A percentile compares a stretch with the other conserved stretches of the same genome.
Conservation (phyloP, 2,113 vertebrate genomes). For the Percina caprodes region DNA sequence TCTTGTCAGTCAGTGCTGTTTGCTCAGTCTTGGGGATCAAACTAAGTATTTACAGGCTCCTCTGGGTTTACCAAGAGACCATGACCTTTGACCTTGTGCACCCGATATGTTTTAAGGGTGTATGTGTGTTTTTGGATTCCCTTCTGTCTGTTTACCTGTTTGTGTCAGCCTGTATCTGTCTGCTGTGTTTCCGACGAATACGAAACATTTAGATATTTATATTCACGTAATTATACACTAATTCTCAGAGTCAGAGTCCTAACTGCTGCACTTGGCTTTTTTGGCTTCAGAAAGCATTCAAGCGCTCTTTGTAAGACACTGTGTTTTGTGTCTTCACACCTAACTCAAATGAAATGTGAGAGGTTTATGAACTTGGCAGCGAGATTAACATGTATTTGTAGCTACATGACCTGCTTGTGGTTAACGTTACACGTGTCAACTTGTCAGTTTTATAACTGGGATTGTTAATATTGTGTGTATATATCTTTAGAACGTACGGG, state of each 20-base stretch:
- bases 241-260: not conserved
- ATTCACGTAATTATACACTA: not conserved
- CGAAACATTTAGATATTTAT: not conserved
- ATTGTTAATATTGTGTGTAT: conserved; percentile 19
- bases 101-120: conserved; percentile 31
- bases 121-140: conserved; percentile 4
- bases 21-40: conserved; percentile 53
- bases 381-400: not conserved
- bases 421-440: conserved; percentile 17
- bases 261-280: conserved; percentile 5
- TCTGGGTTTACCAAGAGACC: conserved; percentile 7
- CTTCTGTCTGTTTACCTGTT: not conserved
- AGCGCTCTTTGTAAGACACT: not conserved
- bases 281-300: not conserved
- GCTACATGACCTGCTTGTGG: conserved; percentile 12
- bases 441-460: conserved; percentile 39
- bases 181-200: not conserved
- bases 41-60: conserved; percentile 54
- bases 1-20: conserved; percentile 53
- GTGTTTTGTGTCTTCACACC: conserved; percentile 5
- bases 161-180: not conserved
- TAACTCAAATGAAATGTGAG: conserved; percentile 24
- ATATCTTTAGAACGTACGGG: conserved; percentile 6
- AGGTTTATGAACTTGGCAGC: not conserved
- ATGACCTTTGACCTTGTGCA: conserved; percentile 51